Conservation (phyloP, 2,888 invertebrate genomes). For the Patella depressa region DNA sequence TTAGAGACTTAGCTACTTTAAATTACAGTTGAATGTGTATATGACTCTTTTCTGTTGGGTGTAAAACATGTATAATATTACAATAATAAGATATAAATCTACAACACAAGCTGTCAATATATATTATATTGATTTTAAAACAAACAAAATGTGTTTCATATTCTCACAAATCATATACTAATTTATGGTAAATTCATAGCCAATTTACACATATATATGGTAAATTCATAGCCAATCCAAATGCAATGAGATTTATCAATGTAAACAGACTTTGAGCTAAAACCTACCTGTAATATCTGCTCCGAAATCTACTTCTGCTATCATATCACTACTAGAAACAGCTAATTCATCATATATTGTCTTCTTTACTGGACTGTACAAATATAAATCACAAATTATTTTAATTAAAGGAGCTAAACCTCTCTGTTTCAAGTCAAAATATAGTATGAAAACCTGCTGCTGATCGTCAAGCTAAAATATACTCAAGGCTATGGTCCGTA, state of each 20-base stretch:
- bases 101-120: constrained; percentile 25
- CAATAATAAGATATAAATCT: background rate
- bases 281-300: constrained; percentile 90
- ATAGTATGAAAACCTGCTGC: too few species aligned
- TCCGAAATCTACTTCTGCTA: constrained; percentile 81
- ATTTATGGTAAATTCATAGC: too few species aligned
- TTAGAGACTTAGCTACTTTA: too few species aligned
- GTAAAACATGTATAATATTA: background rate
- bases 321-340: constrained; percentile 86
- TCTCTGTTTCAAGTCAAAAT: background rate
- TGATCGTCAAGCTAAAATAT: too few species aligned
- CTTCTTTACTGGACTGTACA: constrained; percentile 59
- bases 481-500: too few species aligned
- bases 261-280: background rate
- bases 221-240: too few species aligned
- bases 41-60: too few species aligned
- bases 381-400: background rate
- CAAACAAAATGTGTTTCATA: background rate
- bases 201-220: too few species aligned
- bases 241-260: too few species aligned
- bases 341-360: constrained; percentile 80
- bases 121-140: constrained; percentile 10
- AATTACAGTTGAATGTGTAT: too few species aligned
- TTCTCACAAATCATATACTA: background rate
- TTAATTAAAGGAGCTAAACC: background rate